Conservation (phyloP, 2,797 vertebrate genomes). For the Myripristis murdjan region DNA sequence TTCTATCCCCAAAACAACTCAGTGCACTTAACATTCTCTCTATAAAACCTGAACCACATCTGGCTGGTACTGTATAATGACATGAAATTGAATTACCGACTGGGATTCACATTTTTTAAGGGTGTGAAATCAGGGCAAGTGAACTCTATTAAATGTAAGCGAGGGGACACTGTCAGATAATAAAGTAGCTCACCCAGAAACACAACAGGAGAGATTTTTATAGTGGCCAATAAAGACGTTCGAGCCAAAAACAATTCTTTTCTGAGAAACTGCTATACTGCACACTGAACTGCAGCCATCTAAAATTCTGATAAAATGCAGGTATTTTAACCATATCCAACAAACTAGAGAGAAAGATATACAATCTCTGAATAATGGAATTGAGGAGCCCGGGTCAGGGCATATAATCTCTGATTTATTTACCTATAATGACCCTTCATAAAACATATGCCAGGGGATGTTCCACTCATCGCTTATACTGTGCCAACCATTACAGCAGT, state of each 20-base stretch:
- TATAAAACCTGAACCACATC: conserved; percentile 48
- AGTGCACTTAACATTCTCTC: conserved; percentile 46
- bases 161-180: conserved; percentile 56
- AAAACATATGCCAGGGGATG: conserved; percentile 41
- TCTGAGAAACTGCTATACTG: conserved; percentile 29
- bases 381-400: conserved; percentile 12
- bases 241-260: conserved; percentile 34
- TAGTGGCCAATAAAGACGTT: conserved; percentile 38
- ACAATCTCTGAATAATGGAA: conserved; percentile 26
- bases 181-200: conserved; percentile 59
- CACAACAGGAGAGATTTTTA: conserved; percentile 53
- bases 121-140: conserved; percentile 64
- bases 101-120: conserved; percentile 57
- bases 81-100: conserved; percentile 62
- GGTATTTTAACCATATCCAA: conserved; percentile 33
- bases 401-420: conserved; percentile 60
- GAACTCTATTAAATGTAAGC: conserved; percentile 66
- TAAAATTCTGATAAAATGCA: conserved; percentile 36
- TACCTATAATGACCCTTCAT: conserved; percentile 53
- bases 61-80: conserved; percentile 37
- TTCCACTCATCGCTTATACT: conserved; percentile 55
- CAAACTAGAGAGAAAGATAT: conserved; percentile 31
- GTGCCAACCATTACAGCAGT: conserved; percentile 38
- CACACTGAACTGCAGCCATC: conserved; percentile 30
- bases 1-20: conserved; percentile 26